Conservation (phyloP, 2,888 invertebrate species). For the Geotrupes spiniger region DNA sequence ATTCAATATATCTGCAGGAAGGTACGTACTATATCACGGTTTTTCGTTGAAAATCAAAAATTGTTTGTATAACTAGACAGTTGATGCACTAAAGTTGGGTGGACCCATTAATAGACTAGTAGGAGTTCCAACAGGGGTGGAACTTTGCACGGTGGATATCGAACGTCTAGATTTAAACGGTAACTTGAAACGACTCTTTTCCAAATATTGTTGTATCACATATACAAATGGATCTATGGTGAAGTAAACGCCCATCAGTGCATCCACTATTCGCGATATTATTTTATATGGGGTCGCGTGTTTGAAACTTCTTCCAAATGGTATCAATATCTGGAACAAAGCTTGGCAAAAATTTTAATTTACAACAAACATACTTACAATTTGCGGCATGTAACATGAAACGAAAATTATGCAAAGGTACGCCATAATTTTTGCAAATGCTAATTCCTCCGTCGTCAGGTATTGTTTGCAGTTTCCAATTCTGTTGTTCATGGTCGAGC, state of each 20-base stretch:
- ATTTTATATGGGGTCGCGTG: constrained; percentile 33
- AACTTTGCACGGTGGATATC: constrained; percentile 21
- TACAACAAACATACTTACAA: constrained; percentile 59
- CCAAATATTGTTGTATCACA: constrained; percentile 65
- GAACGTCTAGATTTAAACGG: constrained; percentile 21
- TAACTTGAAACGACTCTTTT: constrained; percentile 33
- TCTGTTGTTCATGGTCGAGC: constrained; percentile 43
- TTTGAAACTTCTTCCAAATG: constrained; percentile 53
- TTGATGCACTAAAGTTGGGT: constrained; percentile 17
- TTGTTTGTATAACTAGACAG: too few species aligned
- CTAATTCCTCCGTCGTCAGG: constrained; percentile 76
- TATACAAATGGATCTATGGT: constrained; percentile 81
- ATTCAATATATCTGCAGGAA: too few species aligned
- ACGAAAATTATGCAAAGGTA: constrained; percentile 79
- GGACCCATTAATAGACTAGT: constrained; percentile 34
- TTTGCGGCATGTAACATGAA: constrained; percentile 84
- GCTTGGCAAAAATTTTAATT: constrained; percentile 22
- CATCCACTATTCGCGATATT: constrained; percentile 64
- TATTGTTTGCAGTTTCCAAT: constrained; percentile 35
- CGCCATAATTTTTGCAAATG: constrained; percentile 83
- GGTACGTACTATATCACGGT: too few species aligned
- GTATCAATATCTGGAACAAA: constrained; percentile 61
- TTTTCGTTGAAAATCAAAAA: too few species aligned
- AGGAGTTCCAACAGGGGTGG: constrained; percentile 29
- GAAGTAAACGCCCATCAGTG: constrained; percentile 77